A percentile compares a stretch with the other conserved stretches of the same genome.
phyloP scores from a whole-genome alignment of 2,888 invertebrate genomes.

The Ophion slaviceki region DNA sequence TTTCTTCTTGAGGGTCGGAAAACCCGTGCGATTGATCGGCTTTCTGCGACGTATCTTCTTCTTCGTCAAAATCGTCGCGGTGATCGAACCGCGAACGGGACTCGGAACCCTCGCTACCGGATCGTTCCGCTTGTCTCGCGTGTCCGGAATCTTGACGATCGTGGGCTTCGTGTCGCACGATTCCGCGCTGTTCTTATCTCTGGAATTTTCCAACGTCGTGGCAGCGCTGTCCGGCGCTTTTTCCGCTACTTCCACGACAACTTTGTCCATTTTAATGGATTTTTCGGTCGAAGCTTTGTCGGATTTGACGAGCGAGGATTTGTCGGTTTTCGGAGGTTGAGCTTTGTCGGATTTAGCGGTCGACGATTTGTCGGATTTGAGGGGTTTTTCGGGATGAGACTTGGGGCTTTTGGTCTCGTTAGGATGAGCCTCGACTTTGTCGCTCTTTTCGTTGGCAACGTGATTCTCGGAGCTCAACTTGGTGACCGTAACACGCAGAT shows the following conservation, averaged over 20 bases:
- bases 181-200: conserved; percentile 83
- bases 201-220: conserved; percentile 70
- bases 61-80: conserved; percentile 80
- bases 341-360: conserved; percentile 82
- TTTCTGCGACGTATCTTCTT: conserved; percentile 88
- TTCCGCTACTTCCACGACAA: conserved; percentile 72
- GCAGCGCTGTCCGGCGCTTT: conserved; percentile 84
- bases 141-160: conserved; percentile 52
- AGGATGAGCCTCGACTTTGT: conserved; percentile 59
- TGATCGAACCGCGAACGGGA: conserved; percentile 61
- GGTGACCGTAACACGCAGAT: conserved; percentile 81
- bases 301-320: conserved; percentile 82
- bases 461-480: conserved; percentile 76
- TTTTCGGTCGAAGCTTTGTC: conserved; percentile 83
- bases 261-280: conserved; percentile 78
- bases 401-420: conserved; percentile 69
- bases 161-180: conserved; percentile 42
- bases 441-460: conserved; percentile 72
- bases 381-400: conserved; percentile 66
- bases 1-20: conserved; percentile 93
- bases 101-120: conserved; percentile 63
- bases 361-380: conserved; percentile 83
- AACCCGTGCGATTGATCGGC: conserved; percentile 94
- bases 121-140: conserved; percentile 55
- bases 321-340: conserved; percentile 83